Conservation (phyloP, 1,140 invertebrate genomes). For the Polyergus mexicanus region DNA sequence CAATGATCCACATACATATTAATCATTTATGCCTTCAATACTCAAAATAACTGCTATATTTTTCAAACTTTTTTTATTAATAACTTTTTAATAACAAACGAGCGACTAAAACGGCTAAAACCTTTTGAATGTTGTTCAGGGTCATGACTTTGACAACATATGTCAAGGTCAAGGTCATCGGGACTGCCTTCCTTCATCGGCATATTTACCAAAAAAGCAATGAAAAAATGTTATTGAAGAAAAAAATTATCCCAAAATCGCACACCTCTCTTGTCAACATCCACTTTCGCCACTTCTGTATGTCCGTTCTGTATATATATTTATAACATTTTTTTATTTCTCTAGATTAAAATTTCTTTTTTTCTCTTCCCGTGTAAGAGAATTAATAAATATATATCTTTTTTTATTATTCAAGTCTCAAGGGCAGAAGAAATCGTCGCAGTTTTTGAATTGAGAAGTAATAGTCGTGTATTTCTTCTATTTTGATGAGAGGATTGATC, state of each 20-base stretch:
- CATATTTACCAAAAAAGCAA: no score
- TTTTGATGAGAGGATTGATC: slow-evolving; percentile 53
- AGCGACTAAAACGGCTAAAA: no score
- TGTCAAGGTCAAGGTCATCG: no score
- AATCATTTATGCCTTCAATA: no score
- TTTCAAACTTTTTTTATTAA: no score
- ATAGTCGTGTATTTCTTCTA: slow-evolving; percentile 42
- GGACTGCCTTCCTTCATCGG: no score
- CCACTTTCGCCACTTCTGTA: neutral
- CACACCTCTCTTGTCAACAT: slow-evolving; percentile 1
- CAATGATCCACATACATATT: no score
- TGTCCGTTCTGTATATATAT: slow-evolving; percentile 50
- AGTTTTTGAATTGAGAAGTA: slow-evolving; percentile 41
- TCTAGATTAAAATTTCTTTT: slow-evolving; percentile 51
- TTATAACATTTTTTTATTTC: slow-evolving; percentile 52
- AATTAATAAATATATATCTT: slow-evolving; percentile 46
- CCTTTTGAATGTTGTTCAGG: no score
- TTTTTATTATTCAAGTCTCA: slow-evolving; percentile 29
- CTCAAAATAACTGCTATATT: no score
- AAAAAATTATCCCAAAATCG: slow-evolving; percentile 32
- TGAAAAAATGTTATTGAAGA: neutral
- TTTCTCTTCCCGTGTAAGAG: slow-evolving; percentile 21
- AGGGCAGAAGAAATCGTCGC: slow-evolving; percentile 36
- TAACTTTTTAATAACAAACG: no score
- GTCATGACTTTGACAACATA: no score